These are phyloP conservation scores for Sialis lutaria DNA, from an alignment of 2,888 invertebrate species.

Conservation along the genomic window DNA sequence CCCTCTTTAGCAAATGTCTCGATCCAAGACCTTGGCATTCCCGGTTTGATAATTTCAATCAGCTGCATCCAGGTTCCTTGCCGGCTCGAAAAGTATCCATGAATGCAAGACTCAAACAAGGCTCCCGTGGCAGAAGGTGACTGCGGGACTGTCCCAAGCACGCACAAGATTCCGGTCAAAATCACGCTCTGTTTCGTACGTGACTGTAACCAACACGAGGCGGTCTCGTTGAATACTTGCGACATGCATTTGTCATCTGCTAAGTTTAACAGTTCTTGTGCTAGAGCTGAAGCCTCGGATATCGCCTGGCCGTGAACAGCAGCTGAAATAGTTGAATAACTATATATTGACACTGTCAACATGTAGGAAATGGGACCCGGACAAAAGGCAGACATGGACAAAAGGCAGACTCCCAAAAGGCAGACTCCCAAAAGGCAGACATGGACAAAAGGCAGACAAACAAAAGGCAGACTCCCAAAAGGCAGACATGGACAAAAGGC, in stretches of 20 bases:
- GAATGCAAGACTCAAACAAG: constrained; percentile 1
- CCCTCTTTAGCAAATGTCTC: constrained; percentile 1
- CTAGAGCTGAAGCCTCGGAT: not conserved
- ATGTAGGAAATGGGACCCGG: no score
- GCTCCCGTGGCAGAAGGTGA: constrained; percentile 1
- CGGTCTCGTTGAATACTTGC: not conserved
- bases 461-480: no score
- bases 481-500: no score
- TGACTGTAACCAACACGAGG: not conserved
- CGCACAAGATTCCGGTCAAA: not conserved
- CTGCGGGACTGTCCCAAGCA: constrained; percentile 1
- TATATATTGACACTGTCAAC: no score
- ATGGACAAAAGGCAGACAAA: no score
- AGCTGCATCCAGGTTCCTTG: no score
- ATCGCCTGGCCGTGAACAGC: not conserved
- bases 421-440: no score
- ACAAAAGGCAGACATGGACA: no score
- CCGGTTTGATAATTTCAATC: not conserved
- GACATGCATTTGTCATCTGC: constrained; percentile 1
- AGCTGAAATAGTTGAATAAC: no score
- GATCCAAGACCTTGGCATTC: not conserved
- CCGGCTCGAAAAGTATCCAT: constrained; percentile 1
- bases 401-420: no score
- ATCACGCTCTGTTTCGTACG: not conserved
- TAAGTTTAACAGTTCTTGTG: constrained; percentile 1